phyloP scores from a whole-genome alignment of 1,140 invertebrate genomes.

The Nephila pilipes region DNA sequence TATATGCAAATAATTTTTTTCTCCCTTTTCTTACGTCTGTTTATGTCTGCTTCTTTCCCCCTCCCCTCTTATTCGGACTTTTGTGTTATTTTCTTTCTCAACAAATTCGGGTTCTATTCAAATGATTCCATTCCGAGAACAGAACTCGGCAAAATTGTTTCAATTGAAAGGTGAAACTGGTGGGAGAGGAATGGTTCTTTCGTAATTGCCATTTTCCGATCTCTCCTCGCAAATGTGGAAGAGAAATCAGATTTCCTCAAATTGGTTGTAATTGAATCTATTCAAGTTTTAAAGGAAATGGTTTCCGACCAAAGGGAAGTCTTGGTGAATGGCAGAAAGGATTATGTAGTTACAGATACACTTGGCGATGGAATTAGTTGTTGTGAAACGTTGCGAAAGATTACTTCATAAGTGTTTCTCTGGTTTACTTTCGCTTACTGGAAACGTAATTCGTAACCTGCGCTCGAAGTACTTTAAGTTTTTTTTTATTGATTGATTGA shows the following conservation, averaged over 20 bases:
- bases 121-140: not conserved
- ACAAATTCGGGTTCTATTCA: not conserved
- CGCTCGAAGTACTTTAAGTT: too few species aligned
- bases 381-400: not conserved
- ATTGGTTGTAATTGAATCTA: constrained; percentile 13
- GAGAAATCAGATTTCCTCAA: not conserved
- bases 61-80: not conserved
- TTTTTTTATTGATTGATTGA: too few species aligned
- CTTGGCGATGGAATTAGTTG: not conserved
- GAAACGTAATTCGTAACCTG: too few species aligned
- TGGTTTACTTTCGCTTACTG: too few species aligned
- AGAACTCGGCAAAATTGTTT: not conserved
- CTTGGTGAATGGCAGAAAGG: not conserved
- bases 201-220: not conserved
- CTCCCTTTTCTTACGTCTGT: not conserved
- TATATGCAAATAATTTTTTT: not conserved
- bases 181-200: not conserved
- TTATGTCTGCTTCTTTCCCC: not conserved
- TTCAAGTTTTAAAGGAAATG: not conserved
- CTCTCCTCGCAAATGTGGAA: not conserved
- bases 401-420: too few species aligned
- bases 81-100: not conserved
- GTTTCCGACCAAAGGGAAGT: not conserved
- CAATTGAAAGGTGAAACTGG: not conserved
- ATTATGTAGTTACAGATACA: not conserved